phyloP scores from a whole-genome alignment of 2,888 invertebrate species.

The Tillus elongatus region DNA sequence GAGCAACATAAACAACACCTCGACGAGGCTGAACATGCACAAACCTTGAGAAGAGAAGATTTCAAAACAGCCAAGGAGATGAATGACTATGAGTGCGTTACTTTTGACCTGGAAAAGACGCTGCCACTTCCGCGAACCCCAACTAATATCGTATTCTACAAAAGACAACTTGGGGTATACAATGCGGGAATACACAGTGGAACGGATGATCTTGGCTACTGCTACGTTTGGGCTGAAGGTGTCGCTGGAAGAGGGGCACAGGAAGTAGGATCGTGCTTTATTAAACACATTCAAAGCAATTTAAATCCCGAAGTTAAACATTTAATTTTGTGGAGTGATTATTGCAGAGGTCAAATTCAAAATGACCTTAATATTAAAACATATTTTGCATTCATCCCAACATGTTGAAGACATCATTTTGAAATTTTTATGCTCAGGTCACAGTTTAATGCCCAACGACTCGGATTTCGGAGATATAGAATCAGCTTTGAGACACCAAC shows the following conservation, averaged over 20 bases:
- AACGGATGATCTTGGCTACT: constrained; percentile 8
- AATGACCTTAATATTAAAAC: too few species aligned
- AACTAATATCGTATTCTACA: constrained; percentile 25
- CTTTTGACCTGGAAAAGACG: constrained; percentile 16
- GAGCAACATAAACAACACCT: constrained; percentile 17
- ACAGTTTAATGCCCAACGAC: too few species aligned
- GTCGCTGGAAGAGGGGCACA: constrained; percentile 6
- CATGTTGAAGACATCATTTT: too few species aligned
- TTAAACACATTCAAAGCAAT: background rate
- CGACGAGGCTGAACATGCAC: constrained; percentile 14
- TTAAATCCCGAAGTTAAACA: too few species aligned
- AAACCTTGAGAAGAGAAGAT: constrained; percentile 16
- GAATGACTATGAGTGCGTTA: background rate
- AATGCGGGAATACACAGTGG: constrained; percentile 24
- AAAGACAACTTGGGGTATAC: constrained; percentile 25
- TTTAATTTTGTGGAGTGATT: too few species aligned
- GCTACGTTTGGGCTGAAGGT: constrained; percentile 8
- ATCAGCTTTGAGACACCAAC: too few species aligned
- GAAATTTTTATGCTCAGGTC: too few species aligned
- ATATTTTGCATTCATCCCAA: too few species aligned
- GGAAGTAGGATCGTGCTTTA: background rate
- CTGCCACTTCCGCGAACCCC: constrained; percentile 22
- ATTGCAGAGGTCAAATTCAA: too few species aligned
- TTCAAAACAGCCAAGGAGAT: constrained; percentile 12
- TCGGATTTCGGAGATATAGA: too few species aligned